Conservation (phyloP, 2,797 vertebrate genomes). For the Microcaecilia unicolor region DNA sequence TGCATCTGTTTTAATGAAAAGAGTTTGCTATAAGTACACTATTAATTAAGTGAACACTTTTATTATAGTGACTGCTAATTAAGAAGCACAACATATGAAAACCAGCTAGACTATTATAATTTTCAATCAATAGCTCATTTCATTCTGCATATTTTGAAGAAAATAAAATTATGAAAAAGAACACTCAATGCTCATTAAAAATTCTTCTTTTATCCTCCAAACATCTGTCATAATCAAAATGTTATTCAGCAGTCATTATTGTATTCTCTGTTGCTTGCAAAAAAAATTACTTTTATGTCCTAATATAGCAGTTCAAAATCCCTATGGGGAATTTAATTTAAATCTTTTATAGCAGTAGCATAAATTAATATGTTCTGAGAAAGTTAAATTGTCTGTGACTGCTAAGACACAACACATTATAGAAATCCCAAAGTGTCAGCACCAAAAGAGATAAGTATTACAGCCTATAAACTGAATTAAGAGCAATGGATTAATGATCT, state of each 20-base stretch:
- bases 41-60: no score
- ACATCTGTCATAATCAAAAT: constrained; percentile 26
- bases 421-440: constrained; percentile 6
- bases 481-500: neutral
- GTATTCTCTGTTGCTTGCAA: constrained; percentile 2
- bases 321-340: constrained; percentile 25
- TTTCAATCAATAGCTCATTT: neutral
- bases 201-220: constrained; percentile 20
- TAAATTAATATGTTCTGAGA: constrained; percentile 11
- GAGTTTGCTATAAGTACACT: no score
- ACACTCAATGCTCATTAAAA: constrained; percentile 15
- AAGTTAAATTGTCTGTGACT: constrained; percentile 24
- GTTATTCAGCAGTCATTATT: constrained; percentile 17
- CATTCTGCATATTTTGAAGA: constrained; percentile 7
- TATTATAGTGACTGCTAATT: neutral
- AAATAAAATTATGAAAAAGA: constrained; percentile 5
- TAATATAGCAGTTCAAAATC: constrained; percentile 25
- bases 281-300: constrained; percentile 2
- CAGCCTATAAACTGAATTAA: neutral
- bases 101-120: neutral
- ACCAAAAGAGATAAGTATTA: neutral
- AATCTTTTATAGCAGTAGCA: constrained; percentile 11
- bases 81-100: neutral
- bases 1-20: no score
- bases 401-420: constrained; percentile 7